Evolutionary conservation across 1,140 invertebrate species (phyloP), one percentile per base, ranked within the genome.

Genomic region (Cherax quadricarinatus): DNA sequence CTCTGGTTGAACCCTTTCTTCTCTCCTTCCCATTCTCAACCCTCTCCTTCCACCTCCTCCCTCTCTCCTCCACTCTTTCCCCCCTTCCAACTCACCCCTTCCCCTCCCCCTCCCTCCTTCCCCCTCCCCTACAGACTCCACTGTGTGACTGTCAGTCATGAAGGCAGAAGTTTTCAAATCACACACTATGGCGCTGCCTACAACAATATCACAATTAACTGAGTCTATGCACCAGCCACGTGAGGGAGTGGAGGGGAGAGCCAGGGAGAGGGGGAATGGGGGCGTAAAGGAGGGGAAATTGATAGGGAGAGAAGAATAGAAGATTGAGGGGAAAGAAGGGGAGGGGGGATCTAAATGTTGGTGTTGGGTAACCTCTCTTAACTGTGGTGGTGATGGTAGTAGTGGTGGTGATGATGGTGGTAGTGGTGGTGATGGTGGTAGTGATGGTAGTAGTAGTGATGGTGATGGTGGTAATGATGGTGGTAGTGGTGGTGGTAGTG

Each of bases 191-290:
- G 62, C 30, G 84, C 66, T 60, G 84, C 84, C 84, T 86, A 66
- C 84, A 73, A 86, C 84, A 86, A 86, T 86, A 86, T 86, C 84
- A 86, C 84, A 86, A 86, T 86, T 86, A 86, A 86, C 84, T 7
- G 84, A 48, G 60, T 75, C 66, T 60, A 14, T 48, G 12, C 70
- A 14, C n/a, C n/a, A 9, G 83, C 5, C 18, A 70, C 41, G 83
- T 16, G 57, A 48, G 24, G 62, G 57, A 48, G 30, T 30, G 83
- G n/a, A 30, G n/a, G 53, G 83, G 30, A 10, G 24, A 12, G n/a
- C 4, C 48, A 49, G 60, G 7, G 53, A 48, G 62, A 16, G 18
- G 57, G 30, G 24, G 30, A 16, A 12, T 21, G 14, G n/a, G 51
- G 57, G 21, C 2, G 41, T 62, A 10, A 70, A 30, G 60, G 21